These are phyloP conservation scores for Cochlearius cochlearius DNA, from an alignment of 2,113 vertebrate species.

Conservation along the genomic window DNA sequence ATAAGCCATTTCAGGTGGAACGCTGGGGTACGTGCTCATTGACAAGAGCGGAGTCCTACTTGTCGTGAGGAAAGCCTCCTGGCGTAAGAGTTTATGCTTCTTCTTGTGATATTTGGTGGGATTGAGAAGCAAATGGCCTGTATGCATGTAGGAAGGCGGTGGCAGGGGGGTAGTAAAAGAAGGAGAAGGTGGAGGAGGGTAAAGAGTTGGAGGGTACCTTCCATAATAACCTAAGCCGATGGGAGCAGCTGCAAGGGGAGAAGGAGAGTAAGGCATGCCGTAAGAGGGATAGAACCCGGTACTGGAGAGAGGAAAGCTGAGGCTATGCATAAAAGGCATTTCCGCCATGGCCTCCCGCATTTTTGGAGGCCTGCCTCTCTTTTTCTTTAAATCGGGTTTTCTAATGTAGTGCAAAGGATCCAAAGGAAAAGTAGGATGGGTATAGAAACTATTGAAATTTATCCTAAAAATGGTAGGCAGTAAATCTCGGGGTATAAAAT, in stretches of 20 bases:
- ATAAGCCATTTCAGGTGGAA: constrained; percentile 83
- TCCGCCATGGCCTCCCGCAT: constrained; percentile 94
- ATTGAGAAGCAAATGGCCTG: constrained; percentile 91
- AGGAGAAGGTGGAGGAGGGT: constrained; percentile 88
- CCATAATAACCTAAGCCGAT: constrained; percentile 92
- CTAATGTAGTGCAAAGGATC: constrained; percentile 90
- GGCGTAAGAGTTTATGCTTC: constrained; percentile 88
- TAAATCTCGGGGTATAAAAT: constrained; percentile 83
- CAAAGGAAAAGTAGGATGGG: constrained; percentile 82
- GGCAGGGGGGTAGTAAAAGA: constrained; percentile 86
- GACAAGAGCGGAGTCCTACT: constrained; percentile 83
- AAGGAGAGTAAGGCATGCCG: constrained; percentile 93
- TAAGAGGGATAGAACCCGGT: constrained; percentile 94
- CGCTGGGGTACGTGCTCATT: constrained; percentile 82
- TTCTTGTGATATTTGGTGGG: constrained; percentile 94
- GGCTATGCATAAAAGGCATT: constrained; percentile 93
- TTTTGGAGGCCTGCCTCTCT: constrained; percentile 89
- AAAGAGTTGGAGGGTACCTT: constrained; percentile 86
- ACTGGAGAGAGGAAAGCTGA: constrained; percentile 88
- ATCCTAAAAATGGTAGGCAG: constrained; percentile 91
- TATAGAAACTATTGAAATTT: constrained; percentile 87
- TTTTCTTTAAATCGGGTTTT: constrained; percentile 86
- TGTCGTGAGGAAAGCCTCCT: constrained; percentile 85
- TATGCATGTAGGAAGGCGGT: constrained; percentile 83
- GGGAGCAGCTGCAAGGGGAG: constrained; percentile 80